phyloP scores from a whole-genome alignment of 2,797 vertebrate species.

The Manis crassicaudata region DNA sequence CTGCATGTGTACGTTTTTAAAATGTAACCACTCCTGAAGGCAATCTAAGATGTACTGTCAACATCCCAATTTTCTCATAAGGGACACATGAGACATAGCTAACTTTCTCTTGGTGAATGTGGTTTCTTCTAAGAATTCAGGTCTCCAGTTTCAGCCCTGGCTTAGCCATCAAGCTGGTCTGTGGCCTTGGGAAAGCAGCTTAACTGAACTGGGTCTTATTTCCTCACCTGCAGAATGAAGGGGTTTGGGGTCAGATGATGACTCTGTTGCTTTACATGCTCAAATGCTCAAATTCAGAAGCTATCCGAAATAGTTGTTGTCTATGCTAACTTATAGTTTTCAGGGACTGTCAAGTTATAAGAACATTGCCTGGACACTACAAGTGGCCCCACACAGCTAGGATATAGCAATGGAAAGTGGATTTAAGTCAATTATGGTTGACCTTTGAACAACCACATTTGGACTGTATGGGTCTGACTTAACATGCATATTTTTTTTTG shows the following conservation, averaged over 20 bases:
- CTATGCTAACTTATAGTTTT: background rate
- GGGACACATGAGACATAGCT: background rate
- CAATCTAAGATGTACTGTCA: background rate
- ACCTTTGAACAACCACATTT: background rate
- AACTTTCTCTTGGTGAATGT: conserved; percentile 12
- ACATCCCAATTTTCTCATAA: background rate
- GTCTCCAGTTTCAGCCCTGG: conserved; percentile 35
- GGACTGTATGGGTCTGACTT: background rate
- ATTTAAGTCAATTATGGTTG: background rate
- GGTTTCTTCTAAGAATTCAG: conserved; percentile 36
- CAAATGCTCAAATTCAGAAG: background rate
- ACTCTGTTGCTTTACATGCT: background rate
- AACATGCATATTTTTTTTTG: background rate
- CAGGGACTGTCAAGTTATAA: background rate
- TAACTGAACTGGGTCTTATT: background rate
- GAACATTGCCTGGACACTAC: background rate
- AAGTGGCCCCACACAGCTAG: background rate
- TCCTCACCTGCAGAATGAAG: conserved; percentile 5
- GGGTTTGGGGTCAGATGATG: background rate
- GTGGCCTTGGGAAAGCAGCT: conserved; percentile 53
- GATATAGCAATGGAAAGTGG: background rate
- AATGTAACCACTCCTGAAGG: background rate
- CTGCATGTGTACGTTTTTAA: background rate
- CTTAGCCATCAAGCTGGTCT: background rate
- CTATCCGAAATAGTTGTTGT: background rate